These are phyloP conservation scores for Gadopsis bispinosus DNA, from an alignment of 2,797 vertebrate genomes.

Conservation along the genomic window DNA sequence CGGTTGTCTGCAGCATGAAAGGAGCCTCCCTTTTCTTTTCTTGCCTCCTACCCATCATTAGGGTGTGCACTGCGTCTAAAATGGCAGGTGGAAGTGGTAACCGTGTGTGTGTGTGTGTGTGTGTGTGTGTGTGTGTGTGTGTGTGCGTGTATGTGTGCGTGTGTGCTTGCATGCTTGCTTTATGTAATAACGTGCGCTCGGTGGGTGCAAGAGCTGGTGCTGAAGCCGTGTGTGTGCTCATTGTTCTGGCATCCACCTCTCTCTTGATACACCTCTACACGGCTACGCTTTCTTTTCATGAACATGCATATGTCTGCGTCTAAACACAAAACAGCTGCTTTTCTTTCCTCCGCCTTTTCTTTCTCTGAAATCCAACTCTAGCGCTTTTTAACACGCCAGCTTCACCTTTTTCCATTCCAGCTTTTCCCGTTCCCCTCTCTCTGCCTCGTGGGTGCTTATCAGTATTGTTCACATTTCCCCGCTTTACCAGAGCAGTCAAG, in stretches of 20 bases:
- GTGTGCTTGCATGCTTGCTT: constrained; percentile 48
- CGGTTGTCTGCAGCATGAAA: constrained; percentile 73
- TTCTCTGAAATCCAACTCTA: constrained; percentile 48
- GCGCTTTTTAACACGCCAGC: constrained; percentile 38
- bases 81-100: constrained; percentile 73
- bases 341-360: constrained; percentile 16
- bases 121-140: constrained; percentile 24
- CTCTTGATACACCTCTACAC: constrained; percentile 37
- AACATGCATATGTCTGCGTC: constrained; percentile 30
- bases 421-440: constrained; percentile 2
- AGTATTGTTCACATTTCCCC: constrained; percentile 66
- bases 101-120: constrained; percentile 22
- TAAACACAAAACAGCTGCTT: constrained; percentile 44
- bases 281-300: constrained; percentile 41
- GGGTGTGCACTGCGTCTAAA: constrained; percentile 74
- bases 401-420: constrained; percentile 34
- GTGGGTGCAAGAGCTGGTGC: constrained; percentile 54
- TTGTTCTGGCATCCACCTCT: constrained; percentile 66
- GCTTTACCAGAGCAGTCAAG: constrained; percentile 73
- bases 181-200: constrained; percentile 69
- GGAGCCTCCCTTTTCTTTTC: constrained; percentile 75
- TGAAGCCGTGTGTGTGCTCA: constrained; percentile 56
- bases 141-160: no score
- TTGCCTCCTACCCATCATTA: constrained; percentile 72
- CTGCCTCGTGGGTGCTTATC: constrained; percentile 68